These are phyloP conservation scores for Ibycter americanus DNA, from an alignment of 2,797 vertebrate genomes.

Conservation along the genomic window DNA sequence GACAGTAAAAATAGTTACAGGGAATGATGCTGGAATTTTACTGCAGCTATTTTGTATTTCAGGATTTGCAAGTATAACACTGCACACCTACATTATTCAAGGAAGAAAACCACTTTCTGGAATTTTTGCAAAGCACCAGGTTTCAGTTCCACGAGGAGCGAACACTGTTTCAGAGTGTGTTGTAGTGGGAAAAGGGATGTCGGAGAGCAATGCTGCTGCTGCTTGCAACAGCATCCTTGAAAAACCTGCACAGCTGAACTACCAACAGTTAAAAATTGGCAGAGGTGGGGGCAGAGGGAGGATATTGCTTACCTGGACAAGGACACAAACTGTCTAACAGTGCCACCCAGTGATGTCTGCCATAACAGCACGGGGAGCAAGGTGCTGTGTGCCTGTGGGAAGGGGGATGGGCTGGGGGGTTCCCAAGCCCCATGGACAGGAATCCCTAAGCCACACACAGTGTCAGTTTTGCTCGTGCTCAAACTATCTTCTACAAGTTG, in stretches of 20 bases:
- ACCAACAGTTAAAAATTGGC: not conserved
- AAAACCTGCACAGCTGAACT: not conserved
- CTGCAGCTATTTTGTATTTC: not conserved
- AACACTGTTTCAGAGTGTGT: rapidly evolving
- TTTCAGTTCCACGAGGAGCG: not conserved
- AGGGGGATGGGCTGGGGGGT: not conserved
- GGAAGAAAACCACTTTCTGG: not conserved
- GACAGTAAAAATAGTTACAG: not conserved
- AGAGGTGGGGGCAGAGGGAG: not conserved
- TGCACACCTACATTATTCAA: not conserved
- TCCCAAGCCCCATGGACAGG: rapidly evolving
- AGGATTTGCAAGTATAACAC: not conserved
- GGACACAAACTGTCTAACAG: conserved; percentile 55
- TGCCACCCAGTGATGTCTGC: conserved; percentile 63
- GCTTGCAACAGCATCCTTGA: not conserved
- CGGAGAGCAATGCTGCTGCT: rapidly evolving
- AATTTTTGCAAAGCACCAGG: not conserved
- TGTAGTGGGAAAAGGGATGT: not conserved
- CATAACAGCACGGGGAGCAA: conserved; percentile 23
- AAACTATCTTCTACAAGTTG: rapidly evolving
- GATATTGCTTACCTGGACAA: not conserved
- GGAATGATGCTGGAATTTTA: not conserved
- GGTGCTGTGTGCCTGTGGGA: rapidly evolving
- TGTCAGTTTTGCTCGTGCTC: rapidly evolving
- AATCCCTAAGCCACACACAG: rapidly evolving